Base-by-base conservation (phyloP, 1,140 invertebrate genomes). In the Cataglyphis hispanica region DNA sequence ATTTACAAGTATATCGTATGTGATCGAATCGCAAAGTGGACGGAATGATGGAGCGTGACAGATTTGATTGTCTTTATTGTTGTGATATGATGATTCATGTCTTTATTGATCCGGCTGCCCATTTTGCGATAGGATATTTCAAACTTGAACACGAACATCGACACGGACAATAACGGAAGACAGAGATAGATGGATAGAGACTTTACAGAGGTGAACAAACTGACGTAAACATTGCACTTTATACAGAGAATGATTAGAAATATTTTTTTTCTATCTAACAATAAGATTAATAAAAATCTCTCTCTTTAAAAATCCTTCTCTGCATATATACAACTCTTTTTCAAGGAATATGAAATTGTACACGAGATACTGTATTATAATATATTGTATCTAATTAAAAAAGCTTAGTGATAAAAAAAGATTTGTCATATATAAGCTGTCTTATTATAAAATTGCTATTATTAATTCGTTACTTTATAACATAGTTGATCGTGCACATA, bases 1-100 rank as follows among this genome's bases (percentile, higher is more conserved):
- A 95, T 94, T 93, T 94, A 94, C 94, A 94, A 91, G 93, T 94
- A 92, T 93, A 78, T 91, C 69, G 89, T 69, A 78, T 84, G 56
- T 87, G 31, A 85, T 84, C 86, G 77, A 58, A 86, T 84, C 89
- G 86, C 88, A 90, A 90, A 90, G 67, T 89, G 86, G 43, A 84
- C 7, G 16, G 0, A 22, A 46, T n/a, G 25, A 70, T 40, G 13
- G 16, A 67, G 16, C 34, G 13, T 10, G 8, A 37, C 11, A 27
- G n/a, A 50, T 67, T 37, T 67, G 2, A 10, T 46, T 58, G 4
- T 27, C 2, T 40, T 8, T 10, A 3, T 66, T 43, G 1, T 0
- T 50, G 11, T 34, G 19, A 40, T n/a, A n/a, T 22, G 43, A 46
- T 81, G 19, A 56, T 46, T 40, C 7, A n/a, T 56, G 22, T 61